These are phyloP conservation scores for Habroteleia sp. DNA, from an alignment of 2,888 invertebrate genomes.

Conservation along the genomic window DNA sequence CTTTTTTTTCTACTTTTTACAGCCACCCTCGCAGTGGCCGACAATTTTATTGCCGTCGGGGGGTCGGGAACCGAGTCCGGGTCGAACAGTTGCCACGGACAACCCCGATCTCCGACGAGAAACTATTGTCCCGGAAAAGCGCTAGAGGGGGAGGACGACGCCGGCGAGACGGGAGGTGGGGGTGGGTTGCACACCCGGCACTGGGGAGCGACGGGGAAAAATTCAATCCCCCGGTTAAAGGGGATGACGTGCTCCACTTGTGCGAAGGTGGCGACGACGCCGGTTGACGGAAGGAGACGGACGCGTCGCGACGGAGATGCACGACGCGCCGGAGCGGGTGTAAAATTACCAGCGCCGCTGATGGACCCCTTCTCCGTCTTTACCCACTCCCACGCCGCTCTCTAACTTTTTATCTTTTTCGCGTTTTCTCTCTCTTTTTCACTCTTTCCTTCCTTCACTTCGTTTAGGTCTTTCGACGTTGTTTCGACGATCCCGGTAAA, in stretches of 20 bases:
- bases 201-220: conserved; percentile 64
- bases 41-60: conserved; percentile 76
- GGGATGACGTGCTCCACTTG: conserved; percentile 72
- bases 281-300: conserved; percentile 59
- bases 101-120: conserved; percentile 74
- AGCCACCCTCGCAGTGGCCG: conserved; percentile 63
- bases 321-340: conserved; percentile 55
- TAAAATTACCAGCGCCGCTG: conserved; percentile 53
- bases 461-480: conserved; percentile 30
- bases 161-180: conserved; percentile 69
- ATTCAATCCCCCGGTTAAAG: conserved; percentile 80
- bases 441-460: conserved; percentile 3
- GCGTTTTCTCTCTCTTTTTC: conserved; percentile 10
- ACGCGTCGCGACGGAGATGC: conserved; percentile 46
- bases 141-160: conserved; percentile 60
- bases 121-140: conserved; percentile 75
- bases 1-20: conserved; percentile 48
- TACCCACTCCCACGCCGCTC: conserved; percentile 14
- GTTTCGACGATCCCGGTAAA: conserved; percentile 38
- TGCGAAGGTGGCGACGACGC: conserved; percentile 59
- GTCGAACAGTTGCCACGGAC: conserved; percentile 79
- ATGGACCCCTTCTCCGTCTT: conserved; percentile 11
- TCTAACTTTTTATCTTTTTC: conserved; percentile 31
- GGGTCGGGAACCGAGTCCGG: conserved; percentile 67
- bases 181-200: conserved; percentile 18